A percentile compares a stretch with the other conserved stretches of the same genome.
Conservation (phyloP, 2,888 invertebrate genomes). For the Campoletis raptor region DNA sequence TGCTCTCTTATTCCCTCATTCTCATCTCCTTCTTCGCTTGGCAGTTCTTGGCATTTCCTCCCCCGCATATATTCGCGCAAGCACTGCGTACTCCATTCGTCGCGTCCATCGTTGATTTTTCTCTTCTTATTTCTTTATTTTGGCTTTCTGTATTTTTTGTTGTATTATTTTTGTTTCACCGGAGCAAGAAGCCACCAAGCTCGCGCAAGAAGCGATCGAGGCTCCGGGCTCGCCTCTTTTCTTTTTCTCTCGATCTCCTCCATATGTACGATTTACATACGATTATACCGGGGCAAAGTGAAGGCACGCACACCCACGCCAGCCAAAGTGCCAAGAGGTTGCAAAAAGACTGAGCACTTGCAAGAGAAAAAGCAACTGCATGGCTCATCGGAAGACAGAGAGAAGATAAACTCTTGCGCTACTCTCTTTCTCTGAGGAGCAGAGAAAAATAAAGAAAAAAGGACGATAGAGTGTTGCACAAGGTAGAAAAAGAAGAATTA, state of each 20-base stretch:
- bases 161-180: conserved; percentile 20
- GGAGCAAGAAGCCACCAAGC: conserved; percentile 51
- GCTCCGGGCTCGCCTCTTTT: conserved; percentile 20
- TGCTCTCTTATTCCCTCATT: conserved; percentile 46
- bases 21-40: conserved; percentile 54
- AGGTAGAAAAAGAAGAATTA: conserved; percentile 60
- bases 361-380: conserved; percentile 60
- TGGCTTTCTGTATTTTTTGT: not conserved
- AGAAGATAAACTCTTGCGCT: not conserved
- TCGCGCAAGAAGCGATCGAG: conserved; percentile 48
- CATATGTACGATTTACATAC: conserved; percentile 84
- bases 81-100: conserved; percentile 58
- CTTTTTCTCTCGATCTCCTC: conserved; percentile 68
- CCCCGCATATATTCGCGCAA: conserved; percentile 37
- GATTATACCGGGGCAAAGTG: conserved; percentile 82
- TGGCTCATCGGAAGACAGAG: conserved; percentile 56
- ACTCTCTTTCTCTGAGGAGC: not conserved
- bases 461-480: not conserved
- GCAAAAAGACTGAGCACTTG: conserved; percentile 1
- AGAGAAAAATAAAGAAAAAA: not conserved
- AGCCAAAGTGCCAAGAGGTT: conserved; percentile 73
- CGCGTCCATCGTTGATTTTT: conserved; percentile 50
- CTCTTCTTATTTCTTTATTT: conserved; percentile 12
- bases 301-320: conserved; percentile 83
- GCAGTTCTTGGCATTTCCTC: conserved; percentile 62